Percentiles rank a stretch among this genome's conserved stretches.
These are phyloP conservation scores for Theocolax elegans DNA, from an alignment of 1,140 invertebrate species.

Conservation along the genomic window DNA sequence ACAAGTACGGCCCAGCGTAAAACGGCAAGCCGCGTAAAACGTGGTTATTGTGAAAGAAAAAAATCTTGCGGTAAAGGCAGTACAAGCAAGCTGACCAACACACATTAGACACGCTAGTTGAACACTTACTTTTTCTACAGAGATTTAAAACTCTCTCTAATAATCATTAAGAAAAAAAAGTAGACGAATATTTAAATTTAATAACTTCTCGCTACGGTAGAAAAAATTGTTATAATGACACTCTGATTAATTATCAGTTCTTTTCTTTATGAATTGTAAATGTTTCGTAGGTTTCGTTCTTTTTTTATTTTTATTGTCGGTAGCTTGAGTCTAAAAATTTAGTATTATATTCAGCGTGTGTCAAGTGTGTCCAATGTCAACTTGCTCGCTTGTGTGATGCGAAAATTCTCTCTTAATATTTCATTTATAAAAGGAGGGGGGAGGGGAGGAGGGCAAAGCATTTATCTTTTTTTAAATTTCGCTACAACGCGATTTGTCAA, in stretches of 20 bases:
- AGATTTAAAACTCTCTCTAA: neutral
- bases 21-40: conserved; percentile 21
- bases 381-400: conserved; percentile 25
- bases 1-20: conserved; percentile 19
- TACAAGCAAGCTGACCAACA: conserved; percentile 29
- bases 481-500: conserved; percentile 33
- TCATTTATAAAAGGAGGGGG: conserved; percentile 24
- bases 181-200: neutral
- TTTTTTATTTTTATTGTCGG: conserved; percentile 37
- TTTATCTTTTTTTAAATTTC: conserved; percentile 36
- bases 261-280: conserved; percentile 16
- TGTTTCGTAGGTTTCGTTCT: too few relatives aligned
- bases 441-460: too few relatives aligned
- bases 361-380: conserved; percentile 30
- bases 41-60: conserved; percentile 33
- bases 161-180: too few relatives aligned
- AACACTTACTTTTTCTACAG: neutral
- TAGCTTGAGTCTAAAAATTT: conserved; percentile 1
- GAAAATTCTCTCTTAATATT: conserved; percentile 27
- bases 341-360: too few relatives aligned
- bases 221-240: too few relatives aligned
- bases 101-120: conserved; percentile 26
- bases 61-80: conserved; percentile 24
- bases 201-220: too few relatives aligned
- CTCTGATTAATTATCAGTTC: too few relatives aligned